Evolutionary conservation across 2,888 invertebrate genomes (phyloP), one percentile per base, ranked within the genome.

Genomic region (Andrena haemorrhoa): DNA sequence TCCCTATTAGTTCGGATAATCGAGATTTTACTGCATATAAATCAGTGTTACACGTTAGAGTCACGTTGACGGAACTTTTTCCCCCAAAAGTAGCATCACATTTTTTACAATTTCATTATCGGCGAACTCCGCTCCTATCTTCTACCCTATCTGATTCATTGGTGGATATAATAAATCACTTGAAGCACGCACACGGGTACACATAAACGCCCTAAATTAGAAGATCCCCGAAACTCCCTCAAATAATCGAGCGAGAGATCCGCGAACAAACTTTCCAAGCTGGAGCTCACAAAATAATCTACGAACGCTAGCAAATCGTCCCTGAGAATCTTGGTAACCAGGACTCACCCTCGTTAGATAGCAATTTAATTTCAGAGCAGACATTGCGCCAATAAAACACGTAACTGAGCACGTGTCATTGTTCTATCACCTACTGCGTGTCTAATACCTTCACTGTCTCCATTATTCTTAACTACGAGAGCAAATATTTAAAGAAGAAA

Each of bases 201-300:
- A 41, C 29, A 12, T 31, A 26, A 47, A n/a, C 20, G 56, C 4
- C 33, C 35, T 51, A 29, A 75, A 65, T 75, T 65, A 49, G 49
- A 58, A 51, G 23, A 75, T 66, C 23, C 23, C 63, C 29, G 35
- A 75, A 75, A 49, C 29, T 16, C 10, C 49, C 35, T 60, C 29
- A 29, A 77, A 65, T 51, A 65, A 61, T 66, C 75, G 64, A 29
- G 63, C 64, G 6, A 23, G 41, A 31, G 20, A 58, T 65, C 31
- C 35, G 53, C n/a, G 5, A 76, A 63, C 23, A 23, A 64, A 35
- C 47, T 47, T 16, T 58, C 16, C 33, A 4, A 65, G 58, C 20
- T 77, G 3, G 16, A 51, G n/a, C 49, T 66, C 56, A 8, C 41
- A 41, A 64, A 63, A 74, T 72, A 72, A 51, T 72, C 33, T 20